These are phyloP conservation scores for Macrobrachium nipponense DNA, from an alignment of 1,140 invertebrate species.

Conservation along the genomic window DNA sequence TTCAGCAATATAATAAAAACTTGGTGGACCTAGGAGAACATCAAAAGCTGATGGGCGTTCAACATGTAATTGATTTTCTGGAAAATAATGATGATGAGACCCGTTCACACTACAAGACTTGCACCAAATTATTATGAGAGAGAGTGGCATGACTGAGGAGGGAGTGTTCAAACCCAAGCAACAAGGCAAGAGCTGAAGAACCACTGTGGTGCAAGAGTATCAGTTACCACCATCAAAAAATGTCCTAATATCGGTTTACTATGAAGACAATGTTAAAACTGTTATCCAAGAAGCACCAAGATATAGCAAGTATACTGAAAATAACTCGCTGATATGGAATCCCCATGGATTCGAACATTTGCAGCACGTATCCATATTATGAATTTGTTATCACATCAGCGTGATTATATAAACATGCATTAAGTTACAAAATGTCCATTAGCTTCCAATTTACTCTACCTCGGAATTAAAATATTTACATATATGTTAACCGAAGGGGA, in stretches of 20 bases:
- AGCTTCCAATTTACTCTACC: too few species aligned
- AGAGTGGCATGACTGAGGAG: too few species aligned
- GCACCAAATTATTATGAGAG: constrained; percentile 32
- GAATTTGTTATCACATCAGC: too few species aligned
- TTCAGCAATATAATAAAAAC: constrained; percentile 26
- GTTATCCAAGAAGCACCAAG: constrained; percentile 31
- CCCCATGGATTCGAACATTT: too few species aligned
- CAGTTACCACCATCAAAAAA: constrained; percentile 35
- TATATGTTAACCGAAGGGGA: too few species aligned
- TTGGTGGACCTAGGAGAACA: constrained; percentile 29
- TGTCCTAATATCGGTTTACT: constrained; percentile 34
- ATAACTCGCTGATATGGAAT: constrained; percentile 34
- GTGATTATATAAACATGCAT: too few species aligned
- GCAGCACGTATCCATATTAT: too few species aligned
- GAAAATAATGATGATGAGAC: constrained; percentile 39
- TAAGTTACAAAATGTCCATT: too few species aligned
- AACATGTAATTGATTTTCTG: constrained; percentile 40
- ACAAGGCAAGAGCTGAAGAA: constrained; percentile 30
- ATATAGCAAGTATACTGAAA: constrained; percentile 26
- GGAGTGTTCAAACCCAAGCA: constrained; percentile 34
- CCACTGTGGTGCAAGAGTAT: constrained; percentile 27
- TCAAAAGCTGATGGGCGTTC: constrained; percentile 29
- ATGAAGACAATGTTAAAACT: constrained; percentile 29
- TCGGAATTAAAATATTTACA: too few species aligned
- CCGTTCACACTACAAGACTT: constrained; percentile 37